These are phyloP conservation scores for Aphelenchoides besseyi DNA, from an alignment of 1,140 invertebrate species.

Conservation along the genomic window DNA sequence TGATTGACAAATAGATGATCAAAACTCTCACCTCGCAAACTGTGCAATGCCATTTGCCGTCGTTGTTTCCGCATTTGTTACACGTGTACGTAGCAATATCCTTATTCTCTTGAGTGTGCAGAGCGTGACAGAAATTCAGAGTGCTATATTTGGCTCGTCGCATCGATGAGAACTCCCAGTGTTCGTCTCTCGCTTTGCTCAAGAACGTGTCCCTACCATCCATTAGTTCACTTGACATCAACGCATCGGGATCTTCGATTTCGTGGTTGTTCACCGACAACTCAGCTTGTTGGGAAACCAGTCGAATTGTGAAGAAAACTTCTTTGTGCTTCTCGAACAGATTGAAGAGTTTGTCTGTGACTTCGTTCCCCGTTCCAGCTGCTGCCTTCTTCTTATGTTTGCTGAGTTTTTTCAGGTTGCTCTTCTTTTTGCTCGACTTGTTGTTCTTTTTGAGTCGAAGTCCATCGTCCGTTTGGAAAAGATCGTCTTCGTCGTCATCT, in stretches of 20 bases:
- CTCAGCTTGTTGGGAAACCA: conserved; percentile 89
- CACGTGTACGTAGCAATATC: conserved; percentile 88
- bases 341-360: conserved; percentile 91
- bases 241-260: conserved; percentile 82
- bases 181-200: conserved; percentile 94
- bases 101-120: conserved; percentile 89
- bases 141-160: conserved; percentile 91
- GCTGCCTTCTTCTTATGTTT: conserved; percentile 89
- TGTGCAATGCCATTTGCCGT: conserved; percentile 93
- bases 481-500: conserved; percentile 72
- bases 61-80: conserved; percentile 90
- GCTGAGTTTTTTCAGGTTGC: conserved; percentile 76
- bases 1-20: too few relatives aligned
- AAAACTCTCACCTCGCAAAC: conserved; percentile 76
- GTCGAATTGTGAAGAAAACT: conserved; percentile 86
- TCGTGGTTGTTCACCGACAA: conserved; percentile 71
- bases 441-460: conserved; percentile 40
- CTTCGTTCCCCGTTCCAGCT: conserved; percentile 88
- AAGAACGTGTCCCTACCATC: conserved; percentile 98
- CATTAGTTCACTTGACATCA: conserved; percentile 95
- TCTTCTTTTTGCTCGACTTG: conserved; percentile 81
- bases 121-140: conserved; percentile 92
- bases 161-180: conserved; percentile 85
- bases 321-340: conserved; percentile 99
- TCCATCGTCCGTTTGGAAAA: conserved; percentile 64